phyloP scores from a whole-genome alignment of 1,140 invertebrate genomes.

The Tyrophagus putrescentiae region DNA sequence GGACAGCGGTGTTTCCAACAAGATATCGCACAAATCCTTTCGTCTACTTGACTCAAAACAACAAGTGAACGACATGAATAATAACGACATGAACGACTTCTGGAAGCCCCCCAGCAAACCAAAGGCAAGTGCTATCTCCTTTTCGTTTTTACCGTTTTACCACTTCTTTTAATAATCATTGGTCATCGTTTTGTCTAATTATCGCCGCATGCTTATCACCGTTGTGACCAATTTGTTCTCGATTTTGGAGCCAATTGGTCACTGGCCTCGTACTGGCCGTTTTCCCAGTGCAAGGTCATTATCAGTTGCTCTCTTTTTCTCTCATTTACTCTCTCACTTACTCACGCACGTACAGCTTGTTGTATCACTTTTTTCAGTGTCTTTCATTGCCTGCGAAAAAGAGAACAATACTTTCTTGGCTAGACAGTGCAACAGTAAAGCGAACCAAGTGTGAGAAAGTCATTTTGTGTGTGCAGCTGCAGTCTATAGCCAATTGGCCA shows the following conservation, averaged over 20 bases:
- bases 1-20: neutral
- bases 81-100: neutral
- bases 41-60: slow-evolving; percentile 1
- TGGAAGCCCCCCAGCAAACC: neutral
- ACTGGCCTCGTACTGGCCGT: too few species aligned
- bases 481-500: neutral
- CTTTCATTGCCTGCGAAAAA: neutral
- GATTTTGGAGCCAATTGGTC: too few species aligned
- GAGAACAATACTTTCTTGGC: neutral
- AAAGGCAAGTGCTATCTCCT: slow-evolving; percentile 1
- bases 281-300: too few species aligned
- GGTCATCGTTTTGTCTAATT: too few species aligned
- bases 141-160: too few species aligned
- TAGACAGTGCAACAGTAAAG: neutral
- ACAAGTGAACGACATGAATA: slow-evolving; percentile 7
- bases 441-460: slow-evolving; percentile 13
- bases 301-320: too few species aligned
- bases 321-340: too few species aligned
- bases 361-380: too few species aligned
- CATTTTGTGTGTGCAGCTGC: slow-evolving; percentile 14
- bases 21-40: neutral
- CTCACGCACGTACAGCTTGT: too few species aligned
- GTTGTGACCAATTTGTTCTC: too few species aligned
- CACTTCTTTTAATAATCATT: too few species aligned
- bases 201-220: too few species aligned